Percentiles rank a stretch among this genome's conserved stretches.
phyloP scores from a whole-genome alignment of 2,797 vertebrate genomes.

The Rhodeus uyekii region DNA sequence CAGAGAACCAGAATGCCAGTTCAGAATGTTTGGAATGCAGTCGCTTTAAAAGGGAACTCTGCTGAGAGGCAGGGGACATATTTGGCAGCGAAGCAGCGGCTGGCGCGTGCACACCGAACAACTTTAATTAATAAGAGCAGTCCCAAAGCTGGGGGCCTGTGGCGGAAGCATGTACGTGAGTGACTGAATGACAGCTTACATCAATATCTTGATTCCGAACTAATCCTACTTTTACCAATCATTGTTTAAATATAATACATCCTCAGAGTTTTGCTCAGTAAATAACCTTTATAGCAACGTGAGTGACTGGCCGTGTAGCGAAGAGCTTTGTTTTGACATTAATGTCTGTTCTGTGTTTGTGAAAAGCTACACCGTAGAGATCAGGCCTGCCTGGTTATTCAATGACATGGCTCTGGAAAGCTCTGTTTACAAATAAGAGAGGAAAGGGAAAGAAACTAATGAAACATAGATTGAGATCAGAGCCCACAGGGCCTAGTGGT shows the following conservation, averaged over 20 bases:
- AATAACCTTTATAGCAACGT: constrained; percentile 17
- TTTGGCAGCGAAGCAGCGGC: constrained; percentile 39
- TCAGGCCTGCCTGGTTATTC: constrained; percentile 53
- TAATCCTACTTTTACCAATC: constrained; percentile 28
- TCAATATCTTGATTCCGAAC: constrained; percentile 34
- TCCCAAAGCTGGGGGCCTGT: constrained; percentile 46
- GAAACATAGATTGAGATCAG: constrained; percentile 78
- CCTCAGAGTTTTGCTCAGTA: constrained; percentile 32
- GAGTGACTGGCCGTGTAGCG: background rate
- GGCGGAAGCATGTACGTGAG: constrained; percentile 15
- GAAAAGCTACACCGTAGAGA: constrained; percentile 40
- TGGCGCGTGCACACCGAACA: constrained; percentile 44
- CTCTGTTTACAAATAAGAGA: constrained; percentile 62
- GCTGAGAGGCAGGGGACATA: constrained; percentile 51
- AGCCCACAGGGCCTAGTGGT: constrained; percentile 71
- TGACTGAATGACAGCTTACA: background rate
- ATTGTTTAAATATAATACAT: constrained; percentile 4
- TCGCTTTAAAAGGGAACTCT: constrained; percentile 56
- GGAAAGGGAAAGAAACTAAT: constrained; percentile 66
- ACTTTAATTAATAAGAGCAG: constrained; percentile 62
- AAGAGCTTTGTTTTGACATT: constrained; percentile 10
- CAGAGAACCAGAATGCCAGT: constrained; percentile 47
- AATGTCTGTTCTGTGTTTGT: constrained; percentile 6
- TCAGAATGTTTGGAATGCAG: constrained; percentile 57
- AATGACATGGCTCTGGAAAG: constrained; percentile 48